phyloP scores from a whole-genome alignment of 2,113 vertebrate genomes.

The Typhlomys cinereus region DNA sequence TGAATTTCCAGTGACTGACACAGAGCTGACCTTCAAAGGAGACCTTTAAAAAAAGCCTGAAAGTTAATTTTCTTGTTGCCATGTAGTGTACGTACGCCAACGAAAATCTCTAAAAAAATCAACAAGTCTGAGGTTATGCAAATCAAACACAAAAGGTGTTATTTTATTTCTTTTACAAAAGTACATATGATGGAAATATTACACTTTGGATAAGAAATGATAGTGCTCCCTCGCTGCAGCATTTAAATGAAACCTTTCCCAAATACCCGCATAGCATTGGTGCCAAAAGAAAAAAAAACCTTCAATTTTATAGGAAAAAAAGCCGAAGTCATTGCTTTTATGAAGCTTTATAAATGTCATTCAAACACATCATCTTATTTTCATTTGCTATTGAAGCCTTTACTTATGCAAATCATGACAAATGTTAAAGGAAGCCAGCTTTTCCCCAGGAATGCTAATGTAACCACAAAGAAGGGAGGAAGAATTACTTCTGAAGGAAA shows the following conservation, averaged over 20 bases:
- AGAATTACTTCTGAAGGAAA: constrained; percentile 74
- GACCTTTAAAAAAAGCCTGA: constrained; percentile 39
- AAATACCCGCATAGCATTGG: constrained; percentile 37
- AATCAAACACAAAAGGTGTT: constrained; percentile 69
- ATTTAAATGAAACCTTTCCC: constrained; percentile 71
- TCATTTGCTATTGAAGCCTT: constrained; percentile 75
- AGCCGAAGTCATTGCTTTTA: constrained; percentile 74
- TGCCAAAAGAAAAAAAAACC: constrained; percentile 69
- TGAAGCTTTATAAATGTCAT: constrained; percentile 80
- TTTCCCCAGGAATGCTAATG: constrained; percentile 75
- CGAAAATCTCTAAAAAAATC: constrained; percentile 51
- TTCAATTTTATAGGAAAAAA: constrained; percentile 72
- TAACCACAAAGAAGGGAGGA: constrained; percentile 21
- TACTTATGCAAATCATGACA: constrained; percentile 80
- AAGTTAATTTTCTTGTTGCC: constrained; percentile 46
- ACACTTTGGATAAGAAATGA: constrained; percentile 66
- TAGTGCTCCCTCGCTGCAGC: constrained; percentile 32
- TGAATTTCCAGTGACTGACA: background rate
- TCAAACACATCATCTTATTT: constrained; percentile 73
- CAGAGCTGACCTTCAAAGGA: background rate
- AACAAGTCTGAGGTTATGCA: constrained; percentile 50
- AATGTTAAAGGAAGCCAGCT: constrained; percentile 68
- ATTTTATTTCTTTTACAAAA: constrained; percentile 49
- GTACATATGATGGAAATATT: constrained; percentile 49
- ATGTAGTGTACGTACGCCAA: background rate